Conservation (phyloP, 2,113 vertebrate species). For the Leptobrachium ailaonicum region DNA sequence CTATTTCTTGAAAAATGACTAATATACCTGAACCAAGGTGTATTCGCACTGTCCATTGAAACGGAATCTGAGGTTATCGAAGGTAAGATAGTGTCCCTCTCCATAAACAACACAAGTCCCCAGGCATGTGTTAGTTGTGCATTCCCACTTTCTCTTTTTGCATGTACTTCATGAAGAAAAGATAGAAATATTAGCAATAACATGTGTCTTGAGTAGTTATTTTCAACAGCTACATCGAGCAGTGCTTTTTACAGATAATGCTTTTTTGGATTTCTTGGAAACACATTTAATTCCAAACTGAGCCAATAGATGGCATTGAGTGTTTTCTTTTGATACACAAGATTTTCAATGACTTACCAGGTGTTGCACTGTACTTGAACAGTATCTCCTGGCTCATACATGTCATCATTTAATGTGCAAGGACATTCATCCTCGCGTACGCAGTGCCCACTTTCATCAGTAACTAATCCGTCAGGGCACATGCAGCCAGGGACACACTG, state of each 20-base stretch:
- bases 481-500: constrained; percentile 71
- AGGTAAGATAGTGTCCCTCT: constrained; percentile 72
- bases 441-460: constrained; percentile 64
- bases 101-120: constrained; percentile 71
- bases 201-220: too few species aligned
- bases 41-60: constrained; percentile 77
- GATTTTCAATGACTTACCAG: constrained; percentile 61
- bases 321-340: too few species aligned
- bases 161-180: constrained; percentile 63
- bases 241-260: too few species aligned
- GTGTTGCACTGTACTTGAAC: constrained; percentile 73
- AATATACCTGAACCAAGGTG: constrained; percentile 70
- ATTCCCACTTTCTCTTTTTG: constrained; percentile 63
- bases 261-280: too few species aligned
- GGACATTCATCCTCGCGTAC: constrained; percentile 65
- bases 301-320: too few species aligned
- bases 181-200: too few species aligned
- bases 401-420: constrained; percentile 68
- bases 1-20: too few species aligned
- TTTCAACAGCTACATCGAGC: too few species aligned
- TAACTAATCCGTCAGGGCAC: constrained; percentile 68
- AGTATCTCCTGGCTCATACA: constrained; percentile 63
- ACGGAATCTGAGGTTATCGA: constrained; percentile 71
- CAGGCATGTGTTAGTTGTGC: constrained; percentile 66
- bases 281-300: too few species aligned